phyloP scores from a whole-genome alignment of 1,140 invertebrate genomes.

The Bathynomus jamesi region DNA sequence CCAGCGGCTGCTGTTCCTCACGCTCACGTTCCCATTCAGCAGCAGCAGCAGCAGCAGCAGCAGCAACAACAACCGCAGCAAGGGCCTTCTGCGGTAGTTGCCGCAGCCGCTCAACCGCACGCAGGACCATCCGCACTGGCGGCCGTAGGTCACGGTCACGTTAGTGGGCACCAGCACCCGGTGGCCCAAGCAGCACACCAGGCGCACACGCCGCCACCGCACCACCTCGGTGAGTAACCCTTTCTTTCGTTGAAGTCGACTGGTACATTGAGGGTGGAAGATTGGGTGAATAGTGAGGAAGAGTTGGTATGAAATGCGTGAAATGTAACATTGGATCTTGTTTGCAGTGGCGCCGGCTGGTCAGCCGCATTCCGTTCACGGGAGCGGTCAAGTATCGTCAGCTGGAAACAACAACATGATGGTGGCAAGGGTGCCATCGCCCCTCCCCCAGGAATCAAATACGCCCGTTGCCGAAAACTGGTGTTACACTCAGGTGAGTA shows the following conservation, averaged over 20 bases:
- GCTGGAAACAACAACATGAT: constrained; percentile 55
- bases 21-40: neutral
- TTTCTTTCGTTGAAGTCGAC: no score
- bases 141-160: neutral
- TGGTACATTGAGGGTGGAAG: no score
- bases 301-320: no score
- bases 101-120: neutral
- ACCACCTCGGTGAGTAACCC: neutral
- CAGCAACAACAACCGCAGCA: neutral
- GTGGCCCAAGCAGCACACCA: neutral
- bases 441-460: constrained; percentile 70
- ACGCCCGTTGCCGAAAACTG: constrained; percentile 90
- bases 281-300: no score
- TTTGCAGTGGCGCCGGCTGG: neutral
- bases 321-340: no score
- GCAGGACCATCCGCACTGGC: neutral
- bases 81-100: neutral
- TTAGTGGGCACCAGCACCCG: neutral
- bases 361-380: neutral
- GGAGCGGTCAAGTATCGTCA: neutral
- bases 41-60: neutral
- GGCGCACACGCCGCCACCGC: neutral
- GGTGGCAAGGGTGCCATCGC: constrained; percentile 77
- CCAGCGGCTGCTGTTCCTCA: neutral
- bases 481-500: constrained; percentile 87